Base-by-base conservation (phyloP, 2,113 vertebrate genomes). In the Prolemur simus region DNA sequence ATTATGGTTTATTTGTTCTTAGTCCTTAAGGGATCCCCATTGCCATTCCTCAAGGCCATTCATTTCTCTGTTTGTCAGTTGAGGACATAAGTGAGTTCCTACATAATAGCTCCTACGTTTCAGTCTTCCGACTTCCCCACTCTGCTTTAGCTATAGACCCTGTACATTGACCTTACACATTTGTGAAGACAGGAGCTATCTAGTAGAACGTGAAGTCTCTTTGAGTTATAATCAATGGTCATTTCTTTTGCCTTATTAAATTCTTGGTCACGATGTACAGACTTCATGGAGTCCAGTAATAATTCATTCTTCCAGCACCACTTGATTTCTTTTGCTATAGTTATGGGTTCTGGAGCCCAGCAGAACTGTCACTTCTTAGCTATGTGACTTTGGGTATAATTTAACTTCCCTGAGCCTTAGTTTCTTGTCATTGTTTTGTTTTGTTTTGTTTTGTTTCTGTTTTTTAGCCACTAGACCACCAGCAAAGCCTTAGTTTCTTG, bases 191-290 rank as follows among this genome's bases (percentile, higher is more conserved):
- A 71, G 14, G 34, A 73, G 76, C 37, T 89, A 6, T 94, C 7
- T 85, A 45, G 15, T 81, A 87, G 81, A 85, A 74, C 54, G 47
- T 58, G 78, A 94, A 92, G 45, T 89, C 47, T 84, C n/a, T 78
- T 13, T 95, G 58, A 32, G 23, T 86, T 89, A 8, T 45, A 32
- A 83, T 91, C 66, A 78, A 2, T 83, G 60, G 92, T 95, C 21
- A 34, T 94, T 74, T 87, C 37, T 88, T 95, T 92, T 94, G 32
- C 87, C 9, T 56, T 64, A 83, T 81, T 96, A 69, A 83, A 68
- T 88, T 89, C 34, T 95, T 94, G 39, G 49, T 95, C 29, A 66
- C 3, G 58, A 13, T 71, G 37, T 81, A 54, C 8, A 96, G 21
- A 87, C 21, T 11, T 97, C 58, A 71, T 80, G 60, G 29, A 90